Base-by-base conservation (phyloP, 2,888 invertebrate species). In the Galerucella pusilla region DNA sequence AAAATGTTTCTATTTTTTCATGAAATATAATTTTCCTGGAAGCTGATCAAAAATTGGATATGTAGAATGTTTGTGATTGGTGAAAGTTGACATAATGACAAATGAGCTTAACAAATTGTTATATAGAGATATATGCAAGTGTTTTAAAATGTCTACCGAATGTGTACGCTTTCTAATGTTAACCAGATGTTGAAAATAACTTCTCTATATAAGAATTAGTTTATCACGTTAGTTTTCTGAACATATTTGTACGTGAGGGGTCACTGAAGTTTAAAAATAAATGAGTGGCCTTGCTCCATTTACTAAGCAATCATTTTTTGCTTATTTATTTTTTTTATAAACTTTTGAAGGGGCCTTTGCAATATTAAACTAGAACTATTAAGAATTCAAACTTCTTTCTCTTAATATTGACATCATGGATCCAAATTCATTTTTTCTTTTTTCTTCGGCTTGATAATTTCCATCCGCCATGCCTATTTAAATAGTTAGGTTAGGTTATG, bases 81-180 rank as follows among this genome's bases (percentile, higher is more conserved):
- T 57, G 16, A 7, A 10, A 57, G 16, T 16, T 57, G 57, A 57
- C 20, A 57, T 16, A 57, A 57, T 57, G 57, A 57, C 57, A 57
- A 57, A 57, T 57, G 57, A 57, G 16, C 57, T 57, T 9, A 57
- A 57, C 57, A 57, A 57, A 57, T 57, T 57, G 20, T 57, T 57
- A 16, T 64, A 45, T 42, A 42, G 35, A 49, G 20, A 65, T n/a
- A 46, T 20, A 20, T 25, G 45, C 64, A 65, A 65, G 45, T 65
- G 46, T 42, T 46, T 20, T 45, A 45, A 46, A 46, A 46, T 65
- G 64, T 65, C 45, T 65, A 65, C 64, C 64, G 64, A 65, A 65
- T 65, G 64, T 65, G 64, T 46, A 65, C 20, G 46, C 25, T 28
- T 60, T 68, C 45, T 68, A 68, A 68, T 68, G 46, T 68, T 60